Percentiles rank a stretch among this genome's conserved stretches.
Conservation (phyloP, 2,113 vertebrate species). For the Plectropomus leopardus region DNA sequence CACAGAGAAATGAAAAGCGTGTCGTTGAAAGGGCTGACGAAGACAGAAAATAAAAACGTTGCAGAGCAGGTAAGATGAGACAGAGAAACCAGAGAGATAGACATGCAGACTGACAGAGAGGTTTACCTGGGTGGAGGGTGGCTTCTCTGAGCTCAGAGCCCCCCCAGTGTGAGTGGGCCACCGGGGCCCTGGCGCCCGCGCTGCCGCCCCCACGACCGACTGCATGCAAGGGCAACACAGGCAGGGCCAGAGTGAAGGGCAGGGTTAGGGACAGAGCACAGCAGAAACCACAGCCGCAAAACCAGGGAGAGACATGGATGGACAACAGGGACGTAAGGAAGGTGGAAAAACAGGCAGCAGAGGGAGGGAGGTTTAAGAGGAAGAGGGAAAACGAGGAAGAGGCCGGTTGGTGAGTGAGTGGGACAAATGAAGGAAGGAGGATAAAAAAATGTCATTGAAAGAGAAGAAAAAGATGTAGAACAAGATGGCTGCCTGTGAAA, state of each 20-base stretch:
- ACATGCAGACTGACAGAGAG: constrained; percentile 37
- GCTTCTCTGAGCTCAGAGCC: constrained; percentile 75
- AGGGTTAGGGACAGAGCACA: constrained; percentile 74
- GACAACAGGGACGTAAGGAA: constrained; percentile 17
- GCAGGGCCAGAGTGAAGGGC: constrained; percentile 74
- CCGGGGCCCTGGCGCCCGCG: constrained; percentile 58
- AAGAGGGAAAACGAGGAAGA: constrained; percentile 6
- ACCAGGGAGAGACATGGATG: constrained; percentile 51
- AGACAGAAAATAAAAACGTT: constrained; percentile 24
- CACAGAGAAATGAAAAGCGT: background rate
- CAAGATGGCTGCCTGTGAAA: constrained; percentile 55
- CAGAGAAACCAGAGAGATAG: constrained; percentile 37
- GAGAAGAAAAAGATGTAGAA: constrained; percentile 57
- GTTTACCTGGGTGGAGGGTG: constrained; percentile 77
- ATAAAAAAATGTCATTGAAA: constrained; percentile 45
- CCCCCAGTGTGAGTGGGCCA: constrained; percentile 63
- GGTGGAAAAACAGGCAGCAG: constrained; percentile 45
- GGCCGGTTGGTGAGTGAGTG: constrained; percentile 43
- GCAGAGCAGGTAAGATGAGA: constrained; percentile 19
- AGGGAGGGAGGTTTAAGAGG: constrained; percentile 16
- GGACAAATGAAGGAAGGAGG: constrained; percentile 43
- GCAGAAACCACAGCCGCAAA: constrained; percentile 71
- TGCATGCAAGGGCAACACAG: constrained; percentile 80
- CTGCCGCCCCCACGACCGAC: constrained; percentile 61
- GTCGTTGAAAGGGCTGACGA: background rate